Evolutionary conservation across 2,113 vertebrate genomes (phyloP), one percentile per base, ranked within the genome.

Genomic region (Onychostoma macrolepis): DNA sequence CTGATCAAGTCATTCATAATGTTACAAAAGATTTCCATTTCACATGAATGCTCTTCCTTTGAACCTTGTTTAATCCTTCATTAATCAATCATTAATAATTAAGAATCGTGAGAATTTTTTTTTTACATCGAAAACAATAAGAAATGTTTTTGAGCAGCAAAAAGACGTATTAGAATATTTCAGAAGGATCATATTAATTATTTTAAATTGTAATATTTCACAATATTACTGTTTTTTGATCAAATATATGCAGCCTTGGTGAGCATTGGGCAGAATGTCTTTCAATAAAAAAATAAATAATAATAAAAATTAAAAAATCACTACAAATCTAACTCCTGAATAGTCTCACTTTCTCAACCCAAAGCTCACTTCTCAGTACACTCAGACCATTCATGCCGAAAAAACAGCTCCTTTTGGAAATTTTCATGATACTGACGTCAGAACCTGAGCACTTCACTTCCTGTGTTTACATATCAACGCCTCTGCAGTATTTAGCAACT

Each of bases 381-480:
- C 69, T 41, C 21, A 28, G 41, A 15, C n/a, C 24, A 76, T 76
- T 76, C n/a, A 76, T 53, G 26, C 10, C 9, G 10, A 8, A 72
- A 21, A 28, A 78, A 78, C 1, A 21, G 17, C 21, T 72, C 4
- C 9, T 72, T 61, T 12, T 78, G 28, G 45, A 30, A 53, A 21
- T 78, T 33, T 53, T 78, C 45, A 33, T 53, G 76, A 78, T 17
- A 53, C 8, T 50, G 48, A 78, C 45, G 28, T 76, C n/a, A 76
- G 72, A 75, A 45, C 38, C 38, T 6, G 38, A 75, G 72, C 72
- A 48, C 76, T 53, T 50, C 50, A 78, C 76, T 53, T 48, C 45
- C 76, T 78, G 45, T 78, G 76, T 78, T 78, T 53, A 80, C 53
- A 41, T 63, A 28, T 63, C 56, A 63, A 63, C 6, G 36, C 1